These are phyloP conservation scores for Anoplophora glabripennis DNA, from an alignment of 1,140 invertebrate species.

Conservation along the genomic window DNA sequence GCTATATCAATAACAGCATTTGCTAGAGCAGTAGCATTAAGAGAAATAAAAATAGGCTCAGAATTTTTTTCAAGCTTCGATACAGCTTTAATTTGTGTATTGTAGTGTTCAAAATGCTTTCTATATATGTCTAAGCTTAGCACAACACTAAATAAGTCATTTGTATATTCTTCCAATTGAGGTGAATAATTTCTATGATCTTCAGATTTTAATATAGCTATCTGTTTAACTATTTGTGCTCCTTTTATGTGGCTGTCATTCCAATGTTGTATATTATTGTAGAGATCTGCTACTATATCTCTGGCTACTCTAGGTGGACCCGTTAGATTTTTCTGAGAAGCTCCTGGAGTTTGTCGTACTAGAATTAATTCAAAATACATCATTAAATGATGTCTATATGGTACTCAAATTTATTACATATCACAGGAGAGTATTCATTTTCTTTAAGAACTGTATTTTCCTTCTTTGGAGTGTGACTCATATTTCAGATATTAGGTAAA, in stretches of 20 bases:
- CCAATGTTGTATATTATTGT: slow-evolving; percentile 48
- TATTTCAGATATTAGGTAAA: too few species aligned
- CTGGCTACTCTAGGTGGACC: slow-evolving; percentile 40
- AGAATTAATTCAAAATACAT: slow-evolving; percentile 18
- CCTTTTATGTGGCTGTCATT: slow-evolving; percentile 44
- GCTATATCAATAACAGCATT: slow-evolving; percentile 28
- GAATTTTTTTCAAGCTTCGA: slow-evolving; percentile 36
- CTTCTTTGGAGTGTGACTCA: too few species aligned
- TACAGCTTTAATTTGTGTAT: slow-evolving; percentile 35
- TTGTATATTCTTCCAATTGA: slow-evolving; percentile 34
- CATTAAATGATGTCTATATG: too few species aligned
- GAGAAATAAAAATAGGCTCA: slow-evolving; percentile 40
- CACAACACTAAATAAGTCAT: slow-evolving; percentile 32
- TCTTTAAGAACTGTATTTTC: too few species aligned
- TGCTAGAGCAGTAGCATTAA: slow-evolving; percentile 23
- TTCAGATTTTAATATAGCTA: slow-evolving; percentile 35
- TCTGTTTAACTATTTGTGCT: slow-evolving; percentile 38
- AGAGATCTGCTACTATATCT: slow-evolving; percentile 45
- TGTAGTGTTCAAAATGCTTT: slow-evolving; percentile 25
- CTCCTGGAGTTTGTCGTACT: slow-evolving; percentile 41
- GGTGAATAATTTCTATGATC: slow-evolving; percentile 25
- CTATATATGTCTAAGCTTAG: slow-evolving; percentile 22
- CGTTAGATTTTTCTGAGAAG: slow-evolving; percentile 44
- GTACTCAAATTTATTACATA: too few species aligned
- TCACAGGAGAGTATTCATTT: too few species aligned